Percentiles rank a stretch among this genome's conserved stretches.
phyloP scores from a whole-genome alignment of 2,797 vertebrate species.

The Leptodactylus fallax region DNA sequence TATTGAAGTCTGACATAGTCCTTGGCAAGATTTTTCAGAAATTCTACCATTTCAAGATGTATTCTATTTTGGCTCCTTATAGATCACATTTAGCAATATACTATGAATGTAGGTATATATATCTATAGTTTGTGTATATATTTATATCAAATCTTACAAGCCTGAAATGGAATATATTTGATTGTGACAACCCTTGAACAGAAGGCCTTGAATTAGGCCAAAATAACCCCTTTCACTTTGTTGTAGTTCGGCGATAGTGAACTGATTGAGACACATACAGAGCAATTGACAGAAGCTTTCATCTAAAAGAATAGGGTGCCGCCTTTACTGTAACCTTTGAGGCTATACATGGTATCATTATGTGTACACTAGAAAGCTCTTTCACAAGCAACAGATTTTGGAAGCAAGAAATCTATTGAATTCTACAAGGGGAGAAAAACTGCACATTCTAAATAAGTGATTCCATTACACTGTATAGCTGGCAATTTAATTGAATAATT shows the following conservation, averaged over 20 bases:
- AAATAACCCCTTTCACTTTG: constrained; percentile 32
- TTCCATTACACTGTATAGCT: constrained; percentile 5
- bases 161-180: not conserved
- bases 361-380: constrained; percentile 1
- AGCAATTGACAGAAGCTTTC: constrained; percentile 24
- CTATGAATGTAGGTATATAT: not conserved
- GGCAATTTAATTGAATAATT: not conserved
- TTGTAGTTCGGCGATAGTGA: constrained; percentile 9
- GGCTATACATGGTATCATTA: constrained; percentile 23
- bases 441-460: not conserved
- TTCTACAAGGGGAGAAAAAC: too few relatives aligned
- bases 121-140: not conserved
- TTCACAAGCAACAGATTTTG: not conserved
- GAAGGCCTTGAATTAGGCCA: constrained; percentile 10
- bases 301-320: constrained; percentile 24
- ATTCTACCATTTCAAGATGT: too few relatives aligned
- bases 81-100: too few relatives aligned
- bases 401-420: not conserved
- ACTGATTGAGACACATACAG: constrained; percentile 32
- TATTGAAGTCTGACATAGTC: not conserved
- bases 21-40: not conserved
- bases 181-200: constrained; percentile 8
- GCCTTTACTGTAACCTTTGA: constrained; percentile 26
- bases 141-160: not conserved
- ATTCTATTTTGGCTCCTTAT: not conserved